phyloP scores from a whole-genome alignment of 1,140 invertebrate species.

The Myzus persicae region DNA sequence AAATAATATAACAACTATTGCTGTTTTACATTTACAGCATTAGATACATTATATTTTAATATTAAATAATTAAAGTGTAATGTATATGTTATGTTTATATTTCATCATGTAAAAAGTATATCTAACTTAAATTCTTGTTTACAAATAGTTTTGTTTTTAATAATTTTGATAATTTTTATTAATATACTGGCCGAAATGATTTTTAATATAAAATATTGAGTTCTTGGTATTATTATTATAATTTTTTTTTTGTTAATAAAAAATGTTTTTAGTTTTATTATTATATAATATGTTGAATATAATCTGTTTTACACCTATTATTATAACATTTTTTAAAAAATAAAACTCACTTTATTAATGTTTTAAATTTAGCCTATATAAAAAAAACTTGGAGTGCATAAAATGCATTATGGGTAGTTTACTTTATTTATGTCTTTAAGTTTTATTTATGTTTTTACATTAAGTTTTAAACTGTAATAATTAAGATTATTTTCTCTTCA shows the following conservation, averaged over 20 bases:
- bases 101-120: background rate
- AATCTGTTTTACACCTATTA: background rate
- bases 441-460: constrained; percentile 1
- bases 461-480: background rate
- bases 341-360: background rate
- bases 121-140: background rate
- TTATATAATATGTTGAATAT: background rate
- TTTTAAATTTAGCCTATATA: background rate
- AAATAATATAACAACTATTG: background rate
- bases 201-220: background rate
- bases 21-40: background rate
- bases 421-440: background rate
- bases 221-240: background rate
- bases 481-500: background rate
- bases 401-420: background rate
- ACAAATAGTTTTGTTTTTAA: background rate
- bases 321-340: background rate
- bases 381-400: background rate
- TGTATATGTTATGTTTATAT: constrained; percentile 29
- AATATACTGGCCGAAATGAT: background rate
- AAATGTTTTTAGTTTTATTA: background rate
- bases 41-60: constrained; percentile 15
- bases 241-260: background rate
- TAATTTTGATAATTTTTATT: constrained; percentile 8
- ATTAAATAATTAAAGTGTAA: background rate